These are phyloP conservation scores for Myrmecophaga tridactyla DNA, from an alignment of 2,113 vertebrate species.

Conservation along the genomic window DNA sequence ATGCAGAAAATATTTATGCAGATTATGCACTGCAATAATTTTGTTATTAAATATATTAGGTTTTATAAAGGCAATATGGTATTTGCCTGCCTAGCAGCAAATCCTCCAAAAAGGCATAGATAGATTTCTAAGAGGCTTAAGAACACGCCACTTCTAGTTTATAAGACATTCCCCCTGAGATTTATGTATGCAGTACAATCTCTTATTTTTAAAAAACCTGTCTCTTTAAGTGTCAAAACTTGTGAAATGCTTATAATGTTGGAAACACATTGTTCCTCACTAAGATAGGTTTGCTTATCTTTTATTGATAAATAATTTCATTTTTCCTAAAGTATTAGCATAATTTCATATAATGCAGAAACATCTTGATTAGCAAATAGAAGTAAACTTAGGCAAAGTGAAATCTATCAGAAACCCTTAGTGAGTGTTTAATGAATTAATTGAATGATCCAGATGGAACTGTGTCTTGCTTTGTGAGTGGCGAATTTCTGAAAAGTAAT, in stretches of 20 bases:
- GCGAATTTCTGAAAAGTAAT: background rate
- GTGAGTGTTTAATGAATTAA: conserved; percentile 51
- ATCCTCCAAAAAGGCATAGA: background rate
- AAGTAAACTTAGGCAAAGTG: background rate
- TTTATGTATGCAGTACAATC: background rate
- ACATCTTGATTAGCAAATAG: conserved; percentile 38
- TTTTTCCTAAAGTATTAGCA: conserved; percentile 22
- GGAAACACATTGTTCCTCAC: background rate
- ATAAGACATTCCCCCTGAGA: background rate
- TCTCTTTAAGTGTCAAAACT: background rate
- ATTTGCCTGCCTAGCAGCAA: background rate
- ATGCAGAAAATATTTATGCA: background rate
- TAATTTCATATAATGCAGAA: conserved; percentile 30
- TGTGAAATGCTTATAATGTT: conserved; percentile 32
- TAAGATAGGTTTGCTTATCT: background rate
- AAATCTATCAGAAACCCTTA: conserved; percentile 23
- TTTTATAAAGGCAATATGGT: conserved; percentile 38
- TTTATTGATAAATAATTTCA: conserved; percentile 7
- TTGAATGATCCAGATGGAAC: background rate
- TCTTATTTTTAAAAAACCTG: background rate
- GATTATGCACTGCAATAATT: background rate
- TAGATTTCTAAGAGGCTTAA: conserved; percentile 48
- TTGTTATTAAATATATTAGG: conserved; percentile 30
- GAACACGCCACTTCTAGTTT: background rate
- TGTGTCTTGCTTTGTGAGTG: conserved; percentile 37